Conservation (phyloP, 2,113 vertebrate genomes). For the Epinephelus cyanopodus region DNA sequence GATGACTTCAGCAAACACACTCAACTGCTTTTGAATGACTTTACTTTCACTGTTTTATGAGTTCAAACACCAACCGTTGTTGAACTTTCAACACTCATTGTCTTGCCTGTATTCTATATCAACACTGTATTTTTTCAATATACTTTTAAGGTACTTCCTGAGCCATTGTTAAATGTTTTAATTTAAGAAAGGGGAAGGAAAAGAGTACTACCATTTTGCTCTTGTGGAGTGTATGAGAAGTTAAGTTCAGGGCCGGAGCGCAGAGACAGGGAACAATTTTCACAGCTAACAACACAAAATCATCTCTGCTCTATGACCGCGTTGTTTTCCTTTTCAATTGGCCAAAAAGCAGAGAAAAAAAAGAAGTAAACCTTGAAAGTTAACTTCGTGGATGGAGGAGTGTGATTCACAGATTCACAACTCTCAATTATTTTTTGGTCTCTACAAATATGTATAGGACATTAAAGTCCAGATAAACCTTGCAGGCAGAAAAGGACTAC, state of each 20-base stretch:
- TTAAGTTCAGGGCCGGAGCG: constrained; percentile 52
- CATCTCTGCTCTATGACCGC: constrained; percentile 22
- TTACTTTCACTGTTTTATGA: background rate
- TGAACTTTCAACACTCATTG: background rate
- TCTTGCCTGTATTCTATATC: too few relatives aligned
- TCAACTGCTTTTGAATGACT: constrained; percentile 41
- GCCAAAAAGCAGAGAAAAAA: background rate
- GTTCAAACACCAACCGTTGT: constrained; percentile 36
- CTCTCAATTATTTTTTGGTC: constrained; percentile 29
- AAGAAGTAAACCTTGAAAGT: constrained; percentile 62
- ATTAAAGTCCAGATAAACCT: constrained; percentile 38
- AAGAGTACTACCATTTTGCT: constrained; percentile 2
- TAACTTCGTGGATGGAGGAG: constrained; percentile 27
- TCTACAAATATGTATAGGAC: constrained; percentile 27
- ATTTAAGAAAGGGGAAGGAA: background rate
- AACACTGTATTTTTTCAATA: background rate
- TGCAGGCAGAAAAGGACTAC: constrained; percentile 29
- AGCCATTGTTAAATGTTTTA: constrained; percentile 23
- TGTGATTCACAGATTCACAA: constrained; percentile 31
- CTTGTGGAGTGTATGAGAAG: constrained; percentile 1
- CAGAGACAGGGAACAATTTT: constrained; percentile 16
- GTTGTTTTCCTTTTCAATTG: constrained; percentile 19
- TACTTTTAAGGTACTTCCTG: constrained; percentile 4
- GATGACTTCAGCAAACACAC: constrained; percentile 28
- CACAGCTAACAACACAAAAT: constrained; percentile 57